Evolutionary conservation across 1,140 invertebrate genomes (phyloP).

Genomic region (Aricia agestis): DNA sequence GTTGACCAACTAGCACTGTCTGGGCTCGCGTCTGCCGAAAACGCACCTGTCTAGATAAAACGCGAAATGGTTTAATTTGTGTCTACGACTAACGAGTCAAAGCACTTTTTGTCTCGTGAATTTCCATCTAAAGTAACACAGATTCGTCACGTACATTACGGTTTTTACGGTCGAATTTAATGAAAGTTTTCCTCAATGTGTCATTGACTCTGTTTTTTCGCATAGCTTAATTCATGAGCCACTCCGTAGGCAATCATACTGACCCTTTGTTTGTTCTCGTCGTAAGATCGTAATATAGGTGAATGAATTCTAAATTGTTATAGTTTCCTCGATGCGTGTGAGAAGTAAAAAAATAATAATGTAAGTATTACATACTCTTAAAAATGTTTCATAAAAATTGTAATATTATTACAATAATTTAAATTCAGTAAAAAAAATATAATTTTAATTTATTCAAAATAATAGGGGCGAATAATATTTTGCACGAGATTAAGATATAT

Average conservation of each 20-base stretch:
- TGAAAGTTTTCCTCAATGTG: slow-evolving; percentile 60
- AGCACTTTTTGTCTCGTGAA: slow-evolving; percentile 32
- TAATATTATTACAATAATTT: too few relatives aligned
- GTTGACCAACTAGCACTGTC: not conserved
- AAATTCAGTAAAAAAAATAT: too few relatives aligned
- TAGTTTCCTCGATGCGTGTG: not conserved
- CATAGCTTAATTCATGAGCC: slow-evolving; percentile 29
- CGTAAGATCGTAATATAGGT: not conserved
- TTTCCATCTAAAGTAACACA: slow-evolving; percentile 38
- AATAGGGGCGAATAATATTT: too few relatives aligned
- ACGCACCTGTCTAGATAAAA: slow-evolving; percentile 34
- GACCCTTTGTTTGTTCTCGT: slow-evolving; percentile 16
- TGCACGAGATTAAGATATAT: too few relatives aligned
- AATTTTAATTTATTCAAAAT: too few relatives aligned
- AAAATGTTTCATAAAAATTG: too few relatives aligned
- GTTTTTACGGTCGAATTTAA: slow-evolving; percentile 48
- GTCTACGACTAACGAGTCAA: slow-evolving; percentile 18
- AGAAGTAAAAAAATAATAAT: too few relatives aligned
- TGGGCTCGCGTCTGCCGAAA: slow-evolving; percentile 42
- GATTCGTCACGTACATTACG: slow-evolving; percentile 58
- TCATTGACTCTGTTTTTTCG: slow-evolving; percentile 49
- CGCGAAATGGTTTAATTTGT: slow-evolving; percentile 26
- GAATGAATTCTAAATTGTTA: not conserved
- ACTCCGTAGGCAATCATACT: slow-evolving; percentile 29
- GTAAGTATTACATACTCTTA: too few relatives aligned